Base-by-base conservation (phyloP, 2,797 vertebrate species). In the Sebastes cheni region DNA sequence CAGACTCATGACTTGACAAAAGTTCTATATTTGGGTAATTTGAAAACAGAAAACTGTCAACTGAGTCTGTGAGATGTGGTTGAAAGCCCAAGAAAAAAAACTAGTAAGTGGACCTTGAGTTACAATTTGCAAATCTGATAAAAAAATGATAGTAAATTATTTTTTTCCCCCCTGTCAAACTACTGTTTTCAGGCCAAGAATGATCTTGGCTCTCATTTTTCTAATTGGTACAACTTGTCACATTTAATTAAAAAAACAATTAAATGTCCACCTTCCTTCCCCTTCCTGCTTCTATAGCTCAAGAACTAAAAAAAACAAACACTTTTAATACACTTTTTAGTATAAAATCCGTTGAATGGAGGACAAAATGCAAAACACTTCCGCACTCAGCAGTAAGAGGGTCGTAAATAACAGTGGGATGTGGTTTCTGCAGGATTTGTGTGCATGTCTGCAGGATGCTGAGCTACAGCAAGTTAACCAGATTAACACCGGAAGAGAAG, bases 1-100 rank as follows among this genome's bases (percentile, higher is more conserved):
- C 13, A 0, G 0, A 5, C 12, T 0, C 13, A 42, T 42, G 1
- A 14, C 13, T 14, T 42, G 39, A 42, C 13, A 42, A 42, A 22
- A 62, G 20, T 34, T 34, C 20, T n/a, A 11, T 65, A 18, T 39
- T 14, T 58, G 0, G 25, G 22, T n/a, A 20, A 0, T 42, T 67
- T 66, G 64, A 29, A 18, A 25, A 27, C 1, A 32, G 27, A 30
- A 32, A 54, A 29, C 6, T n/a, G 13, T 16, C 25, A 25, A 29
- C 42, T 13, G 13, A 29, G 18, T 8, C 18, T 14, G 1, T 18
- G 22, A 66, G 23, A 6, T 4, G 8, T 1, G 36, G 34, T 65
- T 65, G 32, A 5, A 67, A 29, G 25, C 11, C 2, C 11, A 6
- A 8, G 20, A 62, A 9, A 30, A 22, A 22, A 29, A 1, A 4